Evolutionary conservation across 2,113 vertebrate species (phyloP), one percentile per base, ranked within the genome.

Genomic region (Podocnemis expansa): DNA sequence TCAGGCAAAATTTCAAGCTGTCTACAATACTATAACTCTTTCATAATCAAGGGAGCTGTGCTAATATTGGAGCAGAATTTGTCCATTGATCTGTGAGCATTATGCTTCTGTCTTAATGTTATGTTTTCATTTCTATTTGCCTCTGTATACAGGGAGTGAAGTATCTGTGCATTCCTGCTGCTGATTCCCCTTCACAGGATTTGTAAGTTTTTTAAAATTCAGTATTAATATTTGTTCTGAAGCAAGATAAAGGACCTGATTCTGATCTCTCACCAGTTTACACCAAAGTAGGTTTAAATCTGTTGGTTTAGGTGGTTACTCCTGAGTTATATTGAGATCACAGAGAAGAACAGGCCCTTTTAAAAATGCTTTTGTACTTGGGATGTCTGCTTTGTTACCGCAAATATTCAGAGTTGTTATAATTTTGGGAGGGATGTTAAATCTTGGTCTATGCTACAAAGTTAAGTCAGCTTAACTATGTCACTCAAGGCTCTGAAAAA

Each of bases 101-200:
- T 5, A 82, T 38, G 73, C 45, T 70, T 94, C 91, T 93, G 49
- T 78, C 49, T 89, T 90, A 49, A 52, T 87, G 24, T 87, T 92
- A 84, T 90, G 21, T 85, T 73, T 70, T 96, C 49, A 63, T 89
- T 83, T 25, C 3, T 95, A 87, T 94, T 94, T 97, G 76, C 80
- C 70, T 97, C 93, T 85, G 97, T 97, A 88, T 94, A 76, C 95
- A 99, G 99, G 99, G 99, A 97, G 98, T 99, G 98, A 99, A 99
- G 96, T 99, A 99, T 97, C 98, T 99, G 70, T 99, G 99, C 96
- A 99, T 99, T 96, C 98, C 98, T 82, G 98, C 99, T 86, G 98
- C 99, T 52, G 99, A 99, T 98, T 98, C 99, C 67, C 98, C 98
- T 3, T 99, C 98, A 5, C 99, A 99, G 97, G 99, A 99, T 97